Evolutionary conservation across 2,113 vertebrate genomes (phyloP), one percentile per base, ranked within the genome.

Genomic region (Gymnarchus niloticus): DNA sequence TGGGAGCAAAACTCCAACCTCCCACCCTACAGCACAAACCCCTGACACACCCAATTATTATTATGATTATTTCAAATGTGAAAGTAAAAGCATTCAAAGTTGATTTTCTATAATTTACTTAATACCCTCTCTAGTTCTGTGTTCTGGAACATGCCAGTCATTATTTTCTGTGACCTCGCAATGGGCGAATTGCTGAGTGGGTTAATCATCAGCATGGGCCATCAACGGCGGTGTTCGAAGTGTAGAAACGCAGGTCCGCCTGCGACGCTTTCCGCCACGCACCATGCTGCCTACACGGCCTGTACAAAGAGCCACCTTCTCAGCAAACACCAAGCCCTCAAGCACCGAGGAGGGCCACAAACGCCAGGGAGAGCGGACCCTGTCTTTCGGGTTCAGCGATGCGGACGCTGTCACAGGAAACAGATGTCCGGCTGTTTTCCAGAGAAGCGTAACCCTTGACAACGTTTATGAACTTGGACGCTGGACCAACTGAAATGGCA

Each of bases 361-460:
- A n/a, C n/a, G n/a, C n/a, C n/a, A n/a, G n/a, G n/a, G n/a, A 59
- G 56, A 76, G 65, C 44, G 28, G 25, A 7, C 61, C 21, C 28
- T 65, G 77, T 41, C 59, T 41, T 73, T 77, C 25, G 17, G 76
- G 61, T 54, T 49, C 48, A 85, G 61, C 56, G 19, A 9, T 54
- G 81, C 83, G 87, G 87, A 86, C 65, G 23, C 81, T 59, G 69
- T 59, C 21, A 61, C 82, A 81, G 78, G 78, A 65, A 56, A 52
- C 46, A 81, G 56, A 85, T 83, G 87, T 83, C 56, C n/a, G 51
- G 54, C 73, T 88, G 86, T 83, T 83, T 84, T 73, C 57, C 51
- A 82, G 86, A 59, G 56, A 17, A 21, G 19, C 28, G 25, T 86
- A 83, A 83, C 28, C 78, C 46, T 25, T 83, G 49, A 77, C 81